Evolutionary conservation across 1,140 invertebrate species (phyloP).

Genomic region (Pogonognathellus flavescens): DNA sequence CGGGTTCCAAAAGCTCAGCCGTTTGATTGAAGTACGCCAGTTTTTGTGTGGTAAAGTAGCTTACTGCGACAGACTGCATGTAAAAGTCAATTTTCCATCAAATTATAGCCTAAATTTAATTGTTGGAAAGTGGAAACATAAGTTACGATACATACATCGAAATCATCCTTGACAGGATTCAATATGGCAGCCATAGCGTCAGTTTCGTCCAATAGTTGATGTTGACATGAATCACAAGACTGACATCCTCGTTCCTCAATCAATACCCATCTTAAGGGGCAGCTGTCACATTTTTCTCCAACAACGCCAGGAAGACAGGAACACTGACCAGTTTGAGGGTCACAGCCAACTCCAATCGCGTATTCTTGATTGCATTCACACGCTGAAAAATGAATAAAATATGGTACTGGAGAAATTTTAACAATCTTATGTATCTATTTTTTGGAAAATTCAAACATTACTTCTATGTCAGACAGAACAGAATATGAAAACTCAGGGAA

Average conservation of each 20-base stretch:
- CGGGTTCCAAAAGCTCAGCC: constrained; percentile 75
- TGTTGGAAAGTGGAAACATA: neutral
- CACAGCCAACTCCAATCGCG: constrained; percentile 90
- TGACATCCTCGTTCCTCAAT: constrained; percentile 80
- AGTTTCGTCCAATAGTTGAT: constrained; percentile 88
- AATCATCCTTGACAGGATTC: constrained; percentile 78
- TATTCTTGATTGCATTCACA: constrained; percentile 90
- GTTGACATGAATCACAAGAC: constrained; percentile 90
- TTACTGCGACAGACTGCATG: constrained; percentile 79
- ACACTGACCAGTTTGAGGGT: constrained; percentile 90
- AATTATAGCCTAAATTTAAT: neutral
- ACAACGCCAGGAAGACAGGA: constrained; percentile 94
- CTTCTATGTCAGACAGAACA: too few species aligned
- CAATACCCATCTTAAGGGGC: constrained; percentile 86
- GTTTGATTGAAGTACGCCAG: constrained; percentile 82
- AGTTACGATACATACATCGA: constrained; percentile 73
- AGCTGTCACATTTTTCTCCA: constrained; percentile 94
- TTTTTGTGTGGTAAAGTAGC: constrained; percentile 83
- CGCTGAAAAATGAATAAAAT: constrained; percentile 72
- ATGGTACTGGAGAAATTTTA: neutral
- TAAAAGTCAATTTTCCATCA: too few species aligned
- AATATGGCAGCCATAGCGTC: constrained; percentile 79
- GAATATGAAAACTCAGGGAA: too few species aligned
- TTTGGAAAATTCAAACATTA: too few species aligned
- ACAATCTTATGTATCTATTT: neutral